phyloP scores from a whole-genome alignment of 1,140 invertebrate genomes.

The Temnothorax longispinosus region DNA sequence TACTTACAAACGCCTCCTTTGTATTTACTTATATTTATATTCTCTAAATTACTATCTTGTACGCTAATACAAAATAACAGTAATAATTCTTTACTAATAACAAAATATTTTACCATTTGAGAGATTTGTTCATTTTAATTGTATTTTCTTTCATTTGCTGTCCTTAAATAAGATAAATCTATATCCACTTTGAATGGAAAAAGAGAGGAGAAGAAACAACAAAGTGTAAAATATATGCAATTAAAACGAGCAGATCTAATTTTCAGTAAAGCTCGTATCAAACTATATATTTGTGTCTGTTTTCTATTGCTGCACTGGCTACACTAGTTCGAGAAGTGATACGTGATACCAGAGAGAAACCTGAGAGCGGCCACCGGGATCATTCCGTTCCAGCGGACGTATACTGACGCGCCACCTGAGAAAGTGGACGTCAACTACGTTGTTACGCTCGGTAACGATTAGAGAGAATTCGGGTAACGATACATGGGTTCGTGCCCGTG shows the following conservation, averaged over 20 bases:
- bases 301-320: too few relatives aligned
- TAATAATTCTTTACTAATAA: not conserved
- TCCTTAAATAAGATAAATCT: not conserved
- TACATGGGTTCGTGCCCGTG: too few relatives aligned
- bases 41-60: not conserved
- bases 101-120: not conserved
- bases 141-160: not conserved
- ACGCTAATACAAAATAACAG: not conserved
- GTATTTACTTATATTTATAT: not conserved
- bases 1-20: not conserved
- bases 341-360: too few relatives aligned
- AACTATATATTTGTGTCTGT: too few relatives aligned
- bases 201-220: not conserved
- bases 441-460: too few relatives aligned
- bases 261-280: not conserved
- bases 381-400: too few relatives aligned
- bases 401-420: too few relatives aligned
- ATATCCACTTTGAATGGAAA: not conserved
- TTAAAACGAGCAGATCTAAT: not conserved
- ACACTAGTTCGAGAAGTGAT: too few relatives aligned
- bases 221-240: not conserved
- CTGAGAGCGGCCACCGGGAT: too few relatives aligned
- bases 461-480: too few relatives aligned
- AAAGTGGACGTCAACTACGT: too few relatives aligned
- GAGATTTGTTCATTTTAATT: not conserved